phyloP scores from a whole-genome alignment of 2,797 vertebrate genomes.

The Sebastes baramenuke region DNA sequence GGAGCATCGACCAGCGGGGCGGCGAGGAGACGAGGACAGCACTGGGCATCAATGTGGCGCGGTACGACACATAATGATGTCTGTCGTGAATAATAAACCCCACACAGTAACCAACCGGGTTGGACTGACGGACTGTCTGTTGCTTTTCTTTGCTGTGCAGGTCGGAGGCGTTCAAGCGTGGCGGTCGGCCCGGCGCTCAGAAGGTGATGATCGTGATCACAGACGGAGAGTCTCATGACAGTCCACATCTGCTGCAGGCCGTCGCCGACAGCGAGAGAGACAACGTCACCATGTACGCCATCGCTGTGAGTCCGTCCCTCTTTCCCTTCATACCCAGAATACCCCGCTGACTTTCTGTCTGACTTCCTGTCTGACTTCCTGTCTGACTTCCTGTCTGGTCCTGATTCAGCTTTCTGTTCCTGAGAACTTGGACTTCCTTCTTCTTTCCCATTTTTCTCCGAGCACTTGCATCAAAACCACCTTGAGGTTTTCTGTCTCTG shows the following conservation, averaged over 20 bases:
- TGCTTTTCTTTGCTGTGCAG: slow-evolving; percentile 63
- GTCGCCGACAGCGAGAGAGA: slow-evolving; percentile 90
- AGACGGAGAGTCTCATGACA: slow-evolving; percentile 97
- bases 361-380: not conserved
- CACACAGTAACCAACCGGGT: fast-evolving
- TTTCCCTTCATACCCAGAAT: not conserved
- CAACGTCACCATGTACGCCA: slow-evolving; percentile 95
- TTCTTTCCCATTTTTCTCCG: no score
- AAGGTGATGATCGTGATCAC: slow-evolving; percentile 99
- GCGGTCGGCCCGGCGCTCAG: slow-evolving; percentile 93
- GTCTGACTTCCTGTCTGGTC: not conserved
- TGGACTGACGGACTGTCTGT: not conserved
- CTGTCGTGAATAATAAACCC: fast-evolving
- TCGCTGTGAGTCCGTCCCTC: slow-evolving; percentile 87
- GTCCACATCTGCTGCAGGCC: slow-evolving; percentile 88
- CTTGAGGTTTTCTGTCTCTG: not conserved
- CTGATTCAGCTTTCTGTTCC: not conserved
- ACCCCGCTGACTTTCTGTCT: not conserved
- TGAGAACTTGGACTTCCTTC: not conserved
- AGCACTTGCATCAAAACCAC: not conserved
- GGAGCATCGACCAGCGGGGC: slow-evolving; percentile 90
- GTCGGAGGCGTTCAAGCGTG: slow-evolving; percentile 90
- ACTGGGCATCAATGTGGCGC: slow-evolving; percentile 88
- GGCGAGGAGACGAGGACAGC: slow-evolving; percentile 94
- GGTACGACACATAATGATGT: slow-evolving; percentile 39